Evolutionary conservation across 2,888 invertebrate genomes (phyloP).

Genomic region (Chymomyza caudatula): DNA sequence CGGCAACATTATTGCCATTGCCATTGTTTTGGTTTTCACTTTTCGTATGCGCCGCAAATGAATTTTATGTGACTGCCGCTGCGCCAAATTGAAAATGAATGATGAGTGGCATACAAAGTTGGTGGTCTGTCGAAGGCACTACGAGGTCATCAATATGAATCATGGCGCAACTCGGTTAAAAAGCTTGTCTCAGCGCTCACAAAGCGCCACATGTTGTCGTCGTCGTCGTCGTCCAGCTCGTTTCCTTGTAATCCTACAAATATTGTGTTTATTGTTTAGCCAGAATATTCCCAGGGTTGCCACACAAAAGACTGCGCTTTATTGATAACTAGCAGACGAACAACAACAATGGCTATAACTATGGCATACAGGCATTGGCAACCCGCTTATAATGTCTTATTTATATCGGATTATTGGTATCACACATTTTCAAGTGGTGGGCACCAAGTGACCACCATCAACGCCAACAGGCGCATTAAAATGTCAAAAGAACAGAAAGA

Average conservation of each 20-base stretch:
- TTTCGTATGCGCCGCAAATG: constrained; percentile 19
- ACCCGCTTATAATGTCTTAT: constrained; percentile 64
- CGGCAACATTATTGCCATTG: neutral
- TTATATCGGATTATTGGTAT: constrained; percentile 70
- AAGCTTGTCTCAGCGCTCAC: constrained; percentile 22
- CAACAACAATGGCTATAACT: neutral
- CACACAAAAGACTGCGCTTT: constrained; percentile 12
- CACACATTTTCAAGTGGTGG: constrained; percentile 58
- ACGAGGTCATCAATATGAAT: constrained; percentile 39
- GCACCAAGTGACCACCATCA: constrained; percentile 58
- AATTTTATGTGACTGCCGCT: constrained; percentile 21
- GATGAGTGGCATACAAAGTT: constrained; percentile 33
- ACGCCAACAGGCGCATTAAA: constrained; percentile 70
- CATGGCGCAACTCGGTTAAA: constrained; percentile 14
- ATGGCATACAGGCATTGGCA: constrained; percentile 2
- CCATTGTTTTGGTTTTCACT: constrained; percentile 63
- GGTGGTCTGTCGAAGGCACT: neutral
- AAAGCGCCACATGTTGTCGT: constrained; percentile 65
- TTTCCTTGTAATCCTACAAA: constrained; percentile 61
- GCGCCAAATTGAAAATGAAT: constrained; percentile 41
- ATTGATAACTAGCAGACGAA: constrained; percentile 2
- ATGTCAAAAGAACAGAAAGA: constrained; percentile 52
- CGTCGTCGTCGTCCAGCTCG: constrained; percentile 16
- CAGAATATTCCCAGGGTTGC: neutral
- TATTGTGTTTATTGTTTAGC: constrained; percentile 46